Conservation (phyloP, 2,888 invertebrate genomes). For the Electrophaes corylata region DNA sequence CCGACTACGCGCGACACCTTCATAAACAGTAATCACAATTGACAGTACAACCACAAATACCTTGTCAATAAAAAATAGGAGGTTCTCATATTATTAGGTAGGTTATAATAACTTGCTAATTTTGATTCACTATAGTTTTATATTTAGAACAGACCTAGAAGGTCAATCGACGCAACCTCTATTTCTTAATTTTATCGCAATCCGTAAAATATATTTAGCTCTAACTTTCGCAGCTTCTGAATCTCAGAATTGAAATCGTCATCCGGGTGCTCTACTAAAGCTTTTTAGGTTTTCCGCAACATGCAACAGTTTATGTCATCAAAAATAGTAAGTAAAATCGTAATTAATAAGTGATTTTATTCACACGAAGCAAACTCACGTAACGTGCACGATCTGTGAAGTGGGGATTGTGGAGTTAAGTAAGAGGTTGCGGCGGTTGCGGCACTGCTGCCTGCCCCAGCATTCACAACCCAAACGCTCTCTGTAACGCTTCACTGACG, state of each 20-base stretch:
- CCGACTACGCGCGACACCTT: too few relatives aligned
- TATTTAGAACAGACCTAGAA: background rate
- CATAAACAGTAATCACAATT: too few relatives aligned
- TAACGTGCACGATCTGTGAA: slow-evolving; percentile 23
- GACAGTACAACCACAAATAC: too few relatives aligned
- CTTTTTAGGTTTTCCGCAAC: slow-evolving; percentile 8
- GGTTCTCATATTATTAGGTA: too few relatives aligned
- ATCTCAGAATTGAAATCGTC: background rate
- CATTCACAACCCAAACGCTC: slow-evolving; percentile 69
- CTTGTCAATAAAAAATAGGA: too few relatives aligned
- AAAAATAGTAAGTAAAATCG: slow-evolving; percentile 6
- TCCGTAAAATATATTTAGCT: background rate
- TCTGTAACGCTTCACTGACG: slow-evolving; percentile 60
- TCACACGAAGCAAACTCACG: slow-evolving; percentile 29
- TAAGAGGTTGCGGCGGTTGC: slow-evolving; percentile 82
- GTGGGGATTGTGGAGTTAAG: slow-evolving; percentile 67
- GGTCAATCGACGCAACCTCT: background rate
- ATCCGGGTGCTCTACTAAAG: slow-evolving; percentile 1
- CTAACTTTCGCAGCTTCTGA: background rate
- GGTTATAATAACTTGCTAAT: background rate
- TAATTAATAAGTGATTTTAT: slow-evolving; percentile 21
- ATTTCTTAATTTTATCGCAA: background rate
- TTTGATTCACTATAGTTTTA: background rate
- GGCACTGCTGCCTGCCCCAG: slow-evolving; percentile 59
- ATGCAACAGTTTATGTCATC: slow-evolving; percentile 9